phyloP scores from a whole-genome alignment of 2,797 vertebrate genomes.

The Otolemur crassicaudatus region DNA sequence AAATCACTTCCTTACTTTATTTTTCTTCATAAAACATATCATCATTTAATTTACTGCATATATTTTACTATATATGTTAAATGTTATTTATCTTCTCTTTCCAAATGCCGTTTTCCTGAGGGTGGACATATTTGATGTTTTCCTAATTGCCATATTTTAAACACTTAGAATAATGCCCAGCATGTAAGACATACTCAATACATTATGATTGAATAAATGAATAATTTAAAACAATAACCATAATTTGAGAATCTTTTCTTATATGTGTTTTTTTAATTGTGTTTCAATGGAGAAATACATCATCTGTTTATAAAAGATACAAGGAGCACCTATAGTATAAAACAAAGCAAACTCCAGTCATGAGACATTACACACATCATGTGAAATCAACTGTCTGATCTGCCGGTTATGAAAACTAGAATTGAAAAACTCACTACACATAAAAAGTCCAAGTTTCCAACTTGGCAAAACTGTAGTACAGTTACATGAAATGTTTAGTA shows the following conservation, averaged over 20 bases:
- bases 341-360: constrained; percentile 93
- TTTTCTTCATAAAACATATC: background rate
- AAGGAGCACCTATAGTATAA: constrained; percentile 93
- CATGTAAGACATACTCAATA: background rate
- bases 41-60: background rate
- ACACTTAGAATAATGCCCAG: background rate
- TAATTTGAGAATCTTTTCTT: no score
- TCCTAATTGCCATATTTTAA: background rate
- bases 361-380: constrained; percentile 92
- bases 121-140: background rate
- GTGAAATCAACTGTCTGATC: constrained; percentile 93
- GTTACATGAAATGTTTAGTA: constrained; percentile 91
- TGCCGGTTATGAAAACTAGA: constrained; percentile 91
- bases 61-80: background rate
- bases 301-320: constrained; percentile 94
- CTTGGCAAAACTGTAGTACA: constrained; percentile 90
- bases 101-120: background rate
- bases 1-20: background rate
- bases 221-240: background rate
- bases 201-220: background rate
- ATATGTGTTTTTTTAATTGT: constrained; percentile 90
- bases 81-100: background rate
- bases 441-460: constrained; percentile 89
- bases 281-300: constrained; percentile 94
- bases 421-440: constrained; percentile 92